Conservation (phyloP, 2,113 vertebrate genomes). For the Datnioides undecimradiatus region DNA sequence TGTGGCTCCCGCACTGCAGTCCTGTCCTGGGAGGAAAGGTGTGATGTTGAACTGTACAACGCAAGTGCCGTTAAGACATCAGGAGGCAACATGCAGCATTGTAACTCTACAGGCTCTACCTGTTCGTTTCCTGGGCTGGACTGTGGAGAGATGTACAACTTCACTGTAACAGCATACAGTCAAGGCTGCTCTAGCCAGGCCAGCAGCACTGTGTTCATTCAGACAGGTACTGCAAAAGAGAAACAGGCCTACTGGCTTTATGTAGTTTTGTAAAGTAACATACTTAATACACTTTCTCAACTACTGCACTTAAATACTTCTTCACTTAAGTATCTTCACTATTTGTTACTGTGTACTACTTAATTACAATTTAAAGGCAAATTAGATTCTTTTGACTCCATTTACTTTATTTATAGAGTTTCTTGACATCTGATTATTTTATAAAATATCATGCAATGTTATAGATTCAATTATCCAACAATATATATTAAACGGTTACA, state of each 20-base stretch:
- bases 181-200: slow-evolving; percentile 63
- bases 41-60: slow-evolving; percentile 64
- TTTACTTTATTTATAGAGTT: too few species aligned
- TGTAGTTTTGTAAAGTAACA: not conserved
- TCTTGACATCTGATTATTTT: too few species aligned
- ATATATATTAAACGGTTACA: too few species aligned
- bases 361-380: too few species aligned
- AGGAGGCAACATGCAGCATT: slow-evolving; percentile 40
- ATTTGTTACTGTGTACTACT: not conserved
- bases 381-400: too few species aligned
- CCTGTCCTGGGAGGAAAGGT: slow-evolving; percentile 73
- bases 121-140: slow-evolving; percentile 68
- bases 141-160: slow-evolving; percentile 78
- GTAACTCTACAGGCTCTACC: slow-evolving; percentile 57
- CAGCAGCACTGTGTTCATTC: slow-evolving; percentile 51
- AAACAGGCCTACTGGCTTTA: not conserved
- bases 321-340: not conserved
- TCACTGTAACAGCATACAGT: slow-evolving; percentile 69
- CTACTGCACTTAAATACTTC: too few species aligned
- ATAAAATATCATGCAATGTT: too few species aligned
- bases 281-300: too few species aligned
- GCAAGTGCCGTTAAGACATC: slow-evolving; percentile 41
- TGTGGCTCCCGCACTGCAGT: slow-evolving; percentile 62
- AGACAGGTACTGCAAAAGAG: slow-evolving; percentile 69
- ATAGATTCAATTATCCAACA: too few species aligned